These are phyloP conservation scores for Cheilosia vernalis DNA, from an alignment of 2,888 invertebrate species.

Conservation along the genomic window DNA sequence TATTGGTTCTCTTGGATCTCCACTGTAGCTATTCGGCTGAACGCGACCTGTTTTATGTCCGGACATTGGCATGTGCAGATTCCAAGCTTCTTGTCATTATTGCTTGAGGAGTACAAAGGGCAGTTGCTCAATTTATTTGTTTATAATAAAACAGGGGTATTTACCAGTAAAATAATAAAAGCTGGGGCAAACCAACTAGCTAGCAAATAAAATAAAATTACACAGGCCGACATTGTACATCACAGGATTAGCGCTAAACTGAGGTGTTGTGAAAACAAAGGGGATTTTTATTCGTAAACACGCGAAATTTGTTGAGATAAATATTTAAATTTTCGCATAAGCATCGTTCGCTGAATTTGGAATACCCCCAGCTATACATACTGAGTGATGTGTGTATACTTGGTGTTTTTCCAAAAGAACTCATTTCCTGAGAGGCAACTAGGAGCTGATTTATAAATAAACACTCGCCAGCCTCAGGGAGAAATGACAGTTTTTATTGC, in stretches of 20 bases:
- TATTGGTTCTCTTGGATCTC: too few relatives aligned
- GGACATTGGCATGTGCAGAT: too few relatives aligned
- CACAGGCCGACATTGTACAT: background rate
- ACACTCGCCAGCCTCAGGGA: slow-evolving; percentile 21
- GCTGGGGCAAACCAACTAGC: too few relatives aligned
- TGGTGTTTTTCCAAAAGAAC: slow-evolving; percentile 52
- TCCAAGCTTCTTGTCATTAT: too few relatives aligned
- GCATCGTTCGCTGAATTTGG: background rate
- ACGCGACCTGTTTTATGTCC: too few relatives aligned
- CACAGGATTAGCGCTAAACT: slow-evolving; percentile 21
- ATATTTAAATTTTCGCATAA: slow-evolving; percentile 55
- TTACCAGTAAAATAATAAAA: too few relatives aligned
- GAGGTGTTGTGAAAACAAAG: slow-evolving; percentile 59
- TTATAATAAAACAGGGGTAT: too few relatives aligned
- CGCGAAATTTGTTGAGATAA: slow-evolving; percentile 47
- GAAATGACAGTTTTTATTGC: slow-evolving; percentile 29
- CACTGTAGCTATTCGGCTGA: too few relatives aligned
- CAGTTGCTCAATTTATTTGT: too few relatives aligned
- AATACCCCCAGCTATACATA: slow-evolving; percentile 13
- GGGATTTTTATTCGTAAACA: slow-evolving; percentile 49
- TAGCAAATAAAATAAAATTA: background rate
- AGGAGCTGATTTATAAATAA: slow-evolving; percentile 52
- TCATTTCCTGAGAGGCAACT: slow-evolving; percentile 52
- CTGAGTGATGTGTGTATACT: slow-evolving; percentile 45
- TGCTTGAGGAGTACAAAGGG: too few relatives aligned